Evolutionary conservation across 2,888 invertebrate species (phyloP).

Genomic region (Mactromeris polynyma): DNA sequence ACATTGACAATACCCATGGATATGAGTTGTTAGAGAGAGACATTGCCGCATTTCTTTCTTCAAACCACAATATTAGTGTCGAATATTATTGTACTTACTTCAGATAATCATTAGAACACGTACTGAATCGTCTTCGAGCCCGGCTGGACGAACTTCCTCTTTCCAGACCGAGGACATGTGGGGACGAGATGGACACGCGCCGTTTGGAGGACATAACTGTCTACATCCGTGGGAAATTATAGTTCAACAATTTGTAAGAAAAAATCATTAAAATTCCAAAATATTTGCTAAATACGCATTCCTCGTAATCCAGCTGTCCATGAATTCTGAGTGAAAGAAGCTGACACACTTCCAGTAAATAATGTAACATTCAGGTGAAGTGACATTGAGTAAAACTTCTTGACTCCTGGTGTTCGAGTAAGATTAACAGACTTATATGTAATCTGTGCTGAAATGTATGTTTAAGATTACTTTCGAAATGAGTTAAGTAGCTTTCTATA

Average conservation of each 20-base stretch:
- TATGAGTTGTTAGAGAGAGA: no score
- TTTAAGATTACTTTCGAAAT: neutral
- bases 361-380: neutral
- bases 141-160: constrained; percentile 2
- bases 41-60: neutral
- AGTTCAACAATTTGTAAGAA: neutral
- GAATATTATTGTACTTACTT: constrained; percentile 10
- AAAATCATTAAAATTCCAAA: neutral
- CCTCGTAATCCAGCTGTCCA: neutral
- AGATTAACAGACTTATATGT: constrained; percentile 5
- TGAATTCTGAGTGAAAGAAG: neutral
- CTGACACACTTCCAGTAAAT: neutral
- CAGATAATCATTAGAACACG: neutral
- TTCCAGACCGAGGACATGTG: neutral
- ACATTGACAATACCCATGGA: no score
- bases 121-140: constrained; percentile 4
- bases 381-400: neutral
- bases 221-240: neutral
- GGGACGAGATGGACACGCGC: constrained; percentile 19
- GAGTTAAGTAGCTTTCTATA: constrained; percentile 1
- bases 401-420: neutral
- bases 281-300: neutral
- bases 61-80: neutral
- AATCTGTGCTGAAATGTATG: constrained; percentile 3
- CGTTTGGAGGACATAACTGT: neutral